A percentile compares a stretch with the other conserved stretches of the same genome.
phyloP scores from a whole-genome alignment of 2,113 vertebrate species.

The Agapornis roseicollis region DNA sequence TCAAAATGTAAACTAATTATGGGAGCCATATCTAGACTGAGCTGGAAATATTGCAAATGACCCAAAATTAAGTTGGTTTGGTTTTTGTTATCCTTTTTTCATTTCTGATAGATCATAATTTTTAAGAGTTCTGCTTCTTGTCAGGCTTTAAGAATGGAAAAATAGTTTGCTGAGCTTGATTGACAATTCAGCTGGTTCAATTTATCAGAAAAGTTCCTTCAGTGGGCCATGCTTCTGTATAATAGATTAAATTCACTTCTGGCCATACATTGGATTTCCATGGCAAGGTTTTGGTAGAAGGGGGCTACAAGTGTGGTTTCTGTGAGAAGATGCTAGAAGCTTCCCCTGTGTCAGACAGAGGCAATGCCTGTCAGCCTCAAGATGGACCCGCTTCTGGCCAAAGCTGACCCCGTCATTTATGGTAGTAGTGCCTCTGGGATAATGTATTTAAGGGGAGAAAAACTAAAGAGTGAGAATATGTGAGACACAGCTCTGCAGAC shows the following conservation, averaged over 20 bases:
- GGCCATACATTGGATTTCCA: neutral
- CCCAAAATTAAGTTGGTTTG: neutral
- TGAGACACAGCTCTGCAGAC: neutral
- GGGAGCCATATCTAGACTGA: neutral
- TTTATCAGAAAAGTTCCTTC: neutral
- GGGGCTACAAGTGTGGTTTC: neutral
- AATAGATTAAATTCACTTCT: neutral
- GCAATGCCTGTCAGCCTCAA: neutral
- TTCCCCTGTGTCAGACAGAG: neutral
- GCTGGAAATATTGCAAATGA: neutral
- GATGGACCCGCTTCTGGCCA: fast-evolving
- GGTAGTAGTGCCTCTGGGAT: neutral
- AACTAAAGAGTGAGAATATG: neutral
- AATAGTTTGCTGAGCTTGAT: neutral
- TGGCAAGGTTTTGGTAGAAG: neutral
- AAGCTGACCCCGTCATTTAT: fast-evolving
- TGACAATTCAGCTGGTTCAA: neutral
- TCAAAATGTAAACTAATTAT: neutral
- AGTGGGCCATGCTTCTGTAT: neutral
- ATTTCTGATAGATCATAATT: neutral
- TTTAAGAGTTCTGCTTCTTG: neutral
- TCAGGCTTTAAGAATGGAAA: neutral
- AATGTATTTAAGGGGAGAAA: neutral
- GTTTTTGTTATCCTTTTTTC: neutral
- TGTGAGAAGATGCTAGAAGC: neutral